phyloP scores from a whole-genome alignment of 2,113 vertebrate species.

The Antennarius striatus region DNA sequence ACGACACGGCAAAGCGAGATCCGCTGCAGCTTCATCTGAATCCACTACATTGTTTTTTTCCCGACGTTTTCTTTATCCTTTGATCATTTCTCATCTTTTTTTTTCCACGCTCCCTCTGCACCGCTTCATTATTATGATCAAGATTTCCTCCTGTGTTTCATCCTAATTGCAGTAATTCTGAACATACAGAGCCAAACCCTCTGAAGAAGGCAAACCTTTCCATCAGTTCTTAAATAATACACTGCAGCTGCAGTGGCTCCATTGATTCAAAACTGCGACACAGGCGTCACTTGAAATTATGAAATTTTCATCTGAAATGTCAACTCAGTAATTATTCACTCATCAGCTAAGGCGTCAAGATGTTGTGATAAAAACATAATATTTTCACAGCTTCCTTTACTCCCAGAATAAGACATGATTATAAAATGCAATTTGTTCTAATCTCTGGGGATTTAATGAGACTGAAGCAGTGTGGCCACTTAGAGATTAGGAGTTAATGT shows the following conservation, averaged over 20 bases:
- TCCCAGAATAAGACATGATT: conserved; percentile 49
- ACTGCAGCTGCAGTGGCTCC: neutral
- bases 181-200: neutral
- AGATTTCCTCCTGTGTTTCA: neutral
- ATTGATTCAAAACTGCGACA: conserved; percentile 3
- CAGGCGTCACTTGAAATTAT: neutral
- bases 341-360: conserved; percentile 17
- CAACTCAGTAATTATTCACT: conserved; percentile 14
- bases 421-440: conserved; percentile 67
- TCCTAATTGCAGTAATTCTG: neutral
- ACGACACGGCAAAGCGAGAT: conserved; percentile 22
- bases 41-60: neutral
- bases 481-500: conserved; percentile 63
- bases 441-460: conserved; percentile 71
- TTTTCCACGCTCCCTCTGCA: neutral
- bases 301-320: conserved; percentile 9
- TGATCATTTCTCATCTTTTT: neutral
- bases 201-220: neutral
- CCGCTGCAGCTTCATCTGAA: conserved; percentile 10
- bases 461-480: conserved; percentile 56
- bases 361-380: conserved; percentile 10
- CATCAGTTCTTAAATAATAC: neutral
- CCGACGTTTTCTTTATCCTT: neutral
- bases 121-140: neutral
- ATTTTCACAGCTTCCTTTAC: conserved; percentile 46